Evolutionary conservation across 2,113 vertebrate species (phyloP).

Genomic region (Clarias magur): DNA sequence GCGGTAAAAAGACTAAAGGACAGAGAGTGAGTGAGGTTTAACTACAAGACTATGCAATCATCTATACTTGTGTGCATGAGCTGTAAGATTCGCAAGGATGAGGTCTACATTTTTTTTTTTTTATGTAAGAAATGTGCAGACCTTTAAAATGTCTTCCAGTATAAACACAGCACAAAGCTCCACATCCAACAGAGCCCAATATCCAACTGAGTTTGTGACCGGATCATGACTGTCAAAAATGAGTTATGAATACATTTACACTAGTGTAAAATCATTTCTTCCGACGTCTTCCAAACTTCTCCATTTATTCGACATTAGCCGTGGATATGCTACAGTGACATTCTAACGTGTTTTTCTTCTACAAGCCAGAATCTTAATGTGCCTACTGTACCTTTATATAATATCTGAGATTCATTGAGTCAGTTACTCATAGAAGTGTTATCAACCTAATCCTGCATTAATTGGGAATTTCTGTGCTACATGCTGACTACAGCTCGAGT

Average conservation of each 20-base stretch:
- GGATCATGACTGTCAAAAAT: background rate
- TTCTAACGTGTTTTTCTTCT: background rate
- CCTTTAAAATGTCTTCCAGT: background rate
- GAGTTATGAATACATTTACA: background rate
- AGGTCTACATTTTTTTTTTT: background rate
- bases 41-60: background rate
- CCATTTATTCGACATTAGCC: background rate
- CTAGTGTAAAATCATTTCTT: background rate
- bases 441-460: background rate
- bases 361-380: background rate
- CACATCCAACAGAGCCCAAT: background rate
- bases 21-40: background rate
- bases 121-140: background rate
- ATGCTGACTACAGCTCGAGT: background rate
- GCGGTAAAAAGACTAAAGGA: too few relatives aligned
- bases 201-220: background rate
- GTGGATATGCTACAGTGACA: background rate
- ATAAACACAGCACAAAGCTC: background rate
- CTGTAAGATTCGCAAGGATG: background rate
- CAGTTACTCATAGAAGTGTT: background rate
- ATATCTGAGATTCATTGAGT: background rate
- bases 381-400: background rate
- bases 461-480: background rate
- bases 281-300: background rate
- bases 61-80: background rate